A percentile compares a stretch with the other conserved stretches of the same genome.
phyloP scores from a whole-genome alignment of 2,797 vertebrate genomes.

The Neosilurus hyrtlii region DNA sequence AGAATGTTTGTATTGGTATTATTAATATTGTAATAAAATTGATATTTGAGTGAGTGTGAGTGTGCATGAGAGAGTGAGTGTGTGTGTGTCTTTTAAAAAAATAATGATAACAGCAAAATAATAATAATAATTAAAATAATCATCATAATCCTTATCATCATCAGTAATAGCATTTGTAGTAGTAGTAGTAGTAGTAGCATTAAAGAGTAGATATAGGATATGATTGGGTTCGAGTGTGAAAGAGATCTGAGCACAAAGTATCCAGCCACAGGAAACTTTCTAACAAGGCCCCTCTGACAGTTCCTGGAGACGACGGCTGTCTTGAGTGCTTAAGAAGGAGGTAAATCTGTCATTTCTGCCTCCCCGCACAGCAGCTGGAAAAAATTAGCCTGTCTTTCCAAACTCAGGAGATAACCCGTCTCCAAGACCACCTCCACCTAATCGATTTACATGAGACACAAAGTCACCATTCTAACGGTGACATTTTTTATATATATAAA shows the following conservation, averaged over 20 bases:
- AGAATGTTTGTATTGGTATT: neutral
- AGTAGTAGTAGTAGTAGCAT: neutral
- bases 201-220: conserved; percentile 21
- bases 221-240: conserved; percentile 32
- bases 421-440: conserved; percentile 52
- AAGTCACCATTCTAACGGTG: conserved; percentile 12
- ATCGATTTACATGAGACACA: conserved; percentile 53
- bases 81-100: neutral
- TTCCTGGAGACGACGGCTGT: conserved; percentile 66
- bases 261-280: conserved; percentile 63
- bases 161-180: too few relatives aligned
- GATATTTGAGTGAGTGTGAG: neutral
- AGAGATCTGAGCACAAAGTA: conserved; percentile 38
- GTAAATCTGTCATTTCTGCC: conserved; percentile 76
- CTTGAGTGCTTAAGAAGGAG: conserved; percentile 72
- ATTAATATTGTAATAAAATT: neutral
- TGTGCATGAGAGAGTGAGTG: too few relatives aligned
- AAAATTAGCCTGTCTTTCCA: conserved; percentile 71
- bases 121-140: too few relatives aligned
- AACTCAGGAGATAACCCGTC: conserved; percentile 69
- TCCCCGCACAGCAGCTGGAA: conserved; percentile 71
- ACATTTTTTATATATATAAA: neutral
- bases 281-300: conserved; percentile 73
- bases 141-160: too few relatives aligned
- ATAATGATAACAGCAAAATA: too few relatives aligned